Evolutionary conservation across 1,140 invertebrate genomes (phyloP).

Genomic region (Euborellia annulipes): DNA sequence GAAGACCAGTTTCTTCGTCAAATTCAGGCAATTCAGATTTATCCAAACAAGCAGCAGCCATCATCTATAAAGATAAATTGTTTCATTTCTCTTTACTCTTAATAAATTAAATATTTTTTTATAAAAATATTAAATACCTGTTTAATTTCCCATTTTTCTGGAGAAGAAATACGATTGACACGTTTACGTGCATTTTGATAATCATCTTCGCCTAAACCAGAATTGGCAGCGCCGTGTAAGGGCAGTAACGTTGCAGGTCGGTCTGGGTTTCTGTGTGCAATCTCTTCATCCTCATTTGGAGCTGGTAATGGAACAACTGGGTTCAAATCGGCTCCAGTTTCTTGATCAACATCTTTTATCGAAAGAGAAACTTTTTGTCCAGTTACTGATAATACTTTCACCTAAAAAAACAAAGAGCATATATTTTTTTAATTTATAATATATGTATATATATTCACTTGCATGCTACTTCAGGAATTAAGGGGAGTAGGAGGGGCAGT

Average conservation of each 20-base stretch:
- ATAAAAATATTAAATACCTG: slow-evolving; percentile 21
- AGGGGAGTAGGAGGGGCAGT: too few relatives aligned
- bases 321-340: slow-evolving; percentile 87
- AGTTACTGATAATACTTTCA: slow-evolving; percentile 77
- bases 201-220: slow-evolving; percentile 43
- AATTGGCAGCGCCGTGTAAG: slow-evolving; percentile 36
- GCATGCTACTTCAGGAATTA: too few relatives aligned
- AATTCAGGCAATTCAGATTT: slow-evolving; percentile 83
- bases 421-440: background rate
- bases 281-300: slow-evolving; percentile 39
- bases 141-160: slow-evolving; percentile 85
- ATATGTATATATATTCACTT: too few relatives aligned
- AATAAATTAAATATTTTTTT: background rate
- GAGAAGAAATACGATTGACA: slow-evolving; percentile 86
- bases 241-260: slow-evolving; percentile 55
- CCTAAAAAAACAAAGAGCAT: slow-evolving; percentile 24
- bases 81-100: too few relatives aligned
- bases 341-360: slow-evolving; percentile 98
- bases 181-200: slow-evolving; percentile 60
- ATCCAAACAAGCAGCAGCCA: slow-evolving; percentile 67
- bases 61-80: slow-evolving; percentile 46
- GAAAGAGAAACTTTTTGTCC: slow-evolving; percentile 92
- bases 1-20: slow-evolving; percentile 72
- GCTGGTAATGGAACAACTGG: slow-evolving; percentile 32
- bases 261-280: slow-evolving; percentile 71